These are phyloP conservation scores for Dipodomys merriami DNA, from an alignment of 2,113 vertebrate genomes.

Conservation along the genomic window DNA sequence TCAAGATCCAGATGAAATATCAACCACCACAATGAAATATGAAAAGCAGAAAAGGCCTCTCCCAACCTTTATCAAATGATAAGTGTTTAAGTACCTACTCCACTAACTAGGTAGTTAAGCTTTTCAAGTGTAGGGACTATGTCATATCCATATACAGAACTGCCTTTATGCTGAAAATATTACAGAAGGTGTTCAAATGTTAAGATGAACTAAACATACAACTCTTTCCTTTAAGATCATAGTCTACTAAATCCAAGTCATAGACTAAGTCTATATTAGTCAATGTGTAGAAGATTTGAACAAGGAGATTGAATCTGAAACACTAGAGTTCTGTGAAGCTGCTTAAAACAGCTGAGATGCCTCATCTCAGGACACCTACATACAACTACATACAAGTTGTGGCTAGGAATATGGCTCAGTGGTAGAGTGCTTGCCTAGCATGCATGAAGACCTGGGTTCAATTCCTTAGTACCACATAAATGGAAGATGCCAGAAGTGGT, in stretches of 20 bases:
- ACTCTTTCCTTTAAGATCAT: not conserved
- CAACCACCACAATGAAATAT: not conserved
- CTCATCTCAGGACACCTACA: not conserved
- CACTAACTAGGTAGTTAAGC: not conserved
- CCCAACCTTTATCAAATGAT: not conserved
- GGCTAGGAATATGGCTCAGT: too few relatives aligned
- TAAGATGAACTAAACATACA: slow-evolving; percentile 29
- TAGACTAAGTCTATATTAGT: not conserved
- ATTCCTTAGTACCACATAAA: too few relatives aligned
- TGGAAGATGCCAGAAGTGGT: too few relatives aligned
- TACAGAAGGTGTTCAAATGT: slow-evolving; percentile 22
- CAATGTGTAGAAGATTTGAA: not conserved
- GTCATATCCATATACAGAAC: not conserved
- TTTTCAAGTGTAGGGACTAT: not conserved
- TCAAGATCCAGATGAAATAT: slow-evolving; percentile 17
- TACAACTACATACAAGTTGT: too few relatives aligned
- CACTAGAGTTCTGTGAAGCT: not conserved
- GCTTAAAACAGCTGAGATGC: slow-evolving; percentile 2
- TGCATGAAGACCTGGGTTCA: too few relatives aligned
- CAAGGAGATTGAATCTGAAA: not conserved
- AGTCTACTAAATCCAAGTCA: not conserved
- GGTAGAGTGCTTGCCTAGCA: too few relatives aligned
- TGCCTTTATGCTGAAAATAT: not conserved
- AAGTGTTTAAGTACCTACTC: slow-evolving; percentile 18
- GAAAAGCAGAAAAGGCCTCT: not conserved